A percentile compares a stretch with the other conserved stretches of the same genome.
These are phyloP conservation scores for Trichomycterus rosablanca DNA, from an alignment of 2,113 vertebrate species.

Conservation along the genomic window DNA sequence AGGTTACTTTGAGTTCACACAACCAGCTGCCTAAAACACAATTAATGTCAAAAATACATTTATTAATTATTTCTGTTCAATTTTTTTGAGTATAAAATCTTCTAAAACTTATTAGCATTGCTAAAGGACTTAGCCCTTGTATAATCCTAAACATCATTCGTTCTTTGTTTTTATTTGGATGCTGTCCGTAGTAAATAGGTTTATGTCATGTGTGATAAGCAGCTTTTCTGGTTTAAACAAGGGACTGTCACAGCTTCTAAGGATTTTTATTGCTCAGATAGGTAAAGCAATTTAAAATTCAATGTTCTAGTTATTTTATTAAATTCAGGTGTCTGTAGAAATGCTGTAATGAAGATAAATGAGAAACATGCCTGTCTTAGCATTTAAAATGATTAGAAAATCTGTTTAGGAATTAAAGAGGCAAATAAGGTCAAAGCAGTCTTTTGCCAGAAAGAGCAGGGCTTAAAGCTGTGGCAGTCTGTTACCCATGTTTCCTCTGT, in stretches of 20 bases:
- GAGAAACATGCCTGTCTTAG: neutral
- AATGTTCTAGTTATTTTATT: neutral
- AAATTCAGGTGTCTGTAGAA: neutral
- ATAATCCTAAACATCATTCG: slow-evolving; percentile 20
- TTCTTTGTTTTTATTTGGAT: slow-evolving; percentile 45
- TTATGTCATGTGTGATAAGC: slow-evolving; percentile 63
- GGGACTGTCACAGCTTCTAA: slow-evolving; percentile 22
- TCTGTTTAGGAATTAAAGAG: slow-evolving; percentile 45
- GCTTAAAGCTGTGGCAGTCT: slow-evolving; percentile 44
- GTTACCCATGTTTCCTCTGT: slow-evolving; percentile 22
- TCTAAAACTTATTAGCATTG: slow-evolving; percentile 11
- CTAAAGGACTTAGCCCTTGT: slow-evolving; percentile 18
- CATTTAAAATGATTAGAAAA: slow-evolving; percentile 27
- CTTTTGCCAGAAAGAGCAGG: slow-evolving; percentile 35
- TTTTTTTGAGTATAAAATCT: too few relatives aligned
- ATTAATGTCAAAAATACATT: neutral
- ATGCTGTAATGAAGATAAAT: neutral
- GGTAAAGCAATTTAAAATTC: slow-evolving; percentile 4
- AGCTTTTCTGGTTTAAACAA: slow-evolving; percentile 60
- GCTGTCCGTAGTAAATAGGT: slow-evolving; percentile 55
- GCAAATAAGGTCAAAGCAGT: slow-evolving; percentile 44
- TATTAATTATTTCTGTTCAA: neutral
- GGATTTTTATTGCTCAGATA: neutral
- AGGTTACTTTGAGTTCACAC: too few relatives aligned
- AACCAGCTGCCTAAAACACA: neutral